Base-by-base conservation (phyloP, 2,888 invertebrate species). In the Xanthostigma xanthostigma region DNA sequence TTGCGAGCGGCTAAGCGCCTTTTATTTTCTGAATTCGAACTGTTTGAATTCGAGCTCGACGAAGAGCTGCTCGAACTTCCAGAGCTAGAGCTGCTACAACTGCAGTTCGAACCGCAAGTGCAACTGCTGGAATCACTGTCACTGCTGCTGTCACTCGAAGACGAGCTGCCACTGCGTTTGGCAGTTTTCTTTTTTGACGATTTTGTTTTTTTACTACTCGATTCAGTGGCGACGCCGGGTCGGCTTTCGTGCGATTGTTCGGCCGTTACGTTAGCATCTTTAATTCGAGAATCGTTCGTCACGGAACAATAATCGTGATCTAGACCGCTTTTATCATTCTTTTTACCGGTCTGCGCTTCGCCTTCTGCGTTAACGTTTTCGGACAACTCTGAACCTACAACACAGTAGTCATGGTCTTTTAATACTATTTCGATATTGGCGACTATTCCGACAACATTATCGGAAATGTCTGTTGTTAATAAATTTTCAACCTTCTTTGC, bases 61-160 rank as follows among this genome's bases (percentile, higher is more conserved):
- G 65, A 65, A 44, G 59, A 60, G 2, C 60, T 60, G 49, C 64
- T 60, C 2, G 60, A 64, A 51, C 68, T 70, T 36, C 78, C 80
- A 11, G 79, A 71, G 50, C 71, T 73, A 8, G 73, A 78, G 45
- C 81, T 81, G 8, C 81, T 82, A 61, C 89, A 89, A 53, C 86
- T 87, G 59, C 89, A 89, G 60, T 88, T 87, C 1, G 85, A 81
- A 4, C 85, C 85, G 61, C 89, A 88, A 0, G 85, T 83, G 60
- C 88, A 88, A 59, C 82, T 84, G 1, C 73, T 75, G 1, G 86
- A 83, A 56, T 77, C 79, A 53, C 82, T 83, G 57, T 81, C 83
- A 55, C 83, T 84, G 53, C 84, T 85, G 14, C 84, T 84, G 57
- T 79, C 80, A 59, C 83, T 84, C 0, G 84, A 83, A 1, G 84